Evolutionary conservation across 2,113 vertebrate species (phyloP).

Genomic region (Procavia capensis): DNA sequence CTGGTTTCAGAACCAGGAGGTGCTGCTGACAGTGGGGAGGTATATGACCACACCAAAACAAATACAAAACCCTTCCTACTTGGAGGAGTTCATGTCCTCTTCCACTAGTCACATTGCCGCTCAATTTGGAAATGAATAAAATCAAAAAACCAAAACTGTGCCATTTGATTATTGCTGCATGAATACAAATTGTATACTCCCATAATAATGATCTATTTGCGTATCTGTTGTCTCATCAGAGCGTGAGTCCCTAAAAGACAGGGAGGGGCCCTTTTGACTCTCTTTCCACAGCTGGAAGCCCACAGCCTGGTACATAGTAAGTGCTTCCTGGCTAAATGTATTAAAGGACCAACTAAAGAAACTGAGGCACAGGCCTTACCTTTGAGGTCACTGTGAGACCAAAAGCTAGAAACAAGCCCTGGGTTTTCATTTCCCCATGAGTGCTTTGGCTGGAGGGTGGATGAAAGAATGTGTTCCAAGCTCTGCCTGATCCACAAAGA

Average conservation of each 20-base stretch:
- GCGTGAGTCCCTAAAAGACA: neutral
- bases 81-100: too few species aligned
- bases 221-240: neutral
- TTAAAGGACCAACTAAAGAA: neutral
- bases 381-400: neutral
- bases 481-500: neutral
- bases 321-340: neutral
- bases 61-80: neutral
- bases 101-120: neutral
- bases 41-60: neutral
- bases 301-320: neutral
- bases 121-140: neutral
- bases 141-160: neutral
- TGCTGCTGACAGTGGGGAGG: neutral
- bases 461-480: neutral
- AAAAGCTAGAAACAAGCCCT: neutral
- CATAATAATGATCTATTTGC: neutral
- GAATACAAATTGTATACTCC: rapidly evolving
- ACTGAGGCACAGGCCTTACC: neutral
- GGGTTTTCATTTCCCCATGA: neutral
- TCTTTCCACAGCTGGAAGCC: neutral
- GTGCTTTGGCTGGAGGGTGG: neutral
- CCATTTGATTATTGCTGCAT: neutral
- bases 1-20: neutral
- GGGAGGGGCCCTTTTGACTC: neutral